These are phyloP conservation scores for Luffia ferchaultella DNA, from an alignment of 2,888 invertebrate species.

Conservation along the genomic window DNA sequence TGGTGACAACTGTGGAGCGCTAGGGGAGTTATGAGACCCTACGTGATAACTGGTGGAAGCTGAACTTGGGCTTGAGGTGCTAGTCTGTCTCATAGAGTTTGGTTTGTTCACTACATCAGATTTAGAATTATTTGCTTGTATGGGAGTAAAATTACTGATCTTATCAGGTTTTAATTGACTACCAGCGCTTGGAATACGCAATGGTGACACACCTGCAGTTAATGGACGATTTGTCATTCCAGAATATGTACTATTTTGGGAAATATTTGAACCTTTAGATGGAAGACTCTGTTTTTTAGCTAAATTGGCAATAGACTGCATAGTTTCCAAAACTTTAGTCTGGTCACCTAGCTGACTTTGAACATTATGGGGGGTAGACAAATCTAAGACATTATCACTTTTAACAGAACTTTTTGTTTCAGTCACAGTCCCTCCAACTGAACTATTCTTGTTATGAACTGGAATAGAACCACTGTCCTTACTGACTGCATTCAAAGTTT, in stretches of 20 bases:
- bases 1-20: conserved; percentile 40
- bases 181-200: conserved; percentile 37
- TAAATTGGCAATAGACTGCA: conserved; percentile 60
- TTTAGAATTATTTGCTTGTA: conserved; percentile 23
- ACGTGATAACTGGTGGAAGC: conserved; percentile 35
- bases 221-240: conserved; percentile 32
- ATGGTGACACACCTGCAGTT: conserved; percentile 26
- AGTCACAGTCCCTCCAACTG: conserved; percentile 20
- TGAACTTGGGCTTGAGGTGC: conserved; percentile 26
- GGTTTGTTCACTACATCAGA: conserved; percentile 31
- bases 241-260: conserved; percentile 38
- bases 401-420: conserved; percentile 31
- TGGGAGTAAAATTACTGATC: conserved; percentile 12
- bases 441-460: conserved; percentile 23
- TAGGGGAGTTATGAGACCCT: conserved; percentile 29
- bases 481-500: conserved; percentile 38
- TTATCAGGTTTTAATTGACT: conserved; percentile 45
- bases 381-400: conserved; percentile 45
- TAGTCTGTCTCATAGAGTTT: conserved; percentile 10
- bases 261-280: conserved; percentile 32
- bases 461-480: conserved; percentile 28
- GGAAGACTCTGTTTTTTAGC: conserved; percentile 55
- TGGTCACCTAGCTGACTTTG: conserved; percentile 49
- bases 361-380: conserved; percentile 51
- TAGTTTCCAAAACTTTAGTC: conserved; percentile 55